These are phyloP conservation scores for Agrypnus murinus DNA, from an alignment of 2,888 invertebrate genomes.

Conservation along the genomic window DNA sequence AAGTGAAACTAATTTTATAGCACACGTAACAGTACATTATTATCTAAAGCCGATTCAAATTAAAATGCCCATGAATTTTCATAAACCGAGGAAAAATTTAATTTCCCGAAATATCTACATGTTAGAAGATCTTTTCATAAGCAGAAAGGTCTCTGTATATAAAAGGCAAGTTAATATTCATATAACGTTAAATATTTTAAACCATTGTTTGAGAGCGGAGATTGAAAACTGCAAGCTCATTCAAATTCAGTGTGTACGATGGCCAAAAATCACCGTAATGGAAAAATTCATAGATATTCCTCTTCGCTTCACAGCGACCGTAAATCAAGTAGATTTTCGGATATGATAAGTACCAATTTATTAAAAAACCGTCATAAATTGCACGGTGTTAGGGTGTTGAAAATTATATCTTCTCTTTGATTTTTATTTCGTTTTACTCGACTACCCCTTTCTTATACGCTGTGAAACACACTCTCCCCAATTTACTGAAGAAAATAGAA, in stretches of 20 bases:
- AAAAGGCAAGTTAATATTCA: constrained; percentile 37
- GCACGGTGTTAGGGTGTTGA: constrained; percentile 22
- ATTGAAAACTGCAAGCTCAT: constrained; percentile 62
- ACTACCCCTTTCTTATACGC: background rate
- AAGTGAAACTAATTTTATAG: too few species aligned
- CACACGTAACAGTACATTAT: too few species aligned
- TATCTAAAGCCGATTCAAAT: too few species aligned
- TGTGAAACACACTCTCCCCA: background rate
- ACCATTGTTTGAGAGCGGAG: constrained; percentile 56
- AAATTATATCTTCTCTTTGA: constrained; percentile 8
- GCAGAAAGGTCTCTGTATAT: constrained; percentile 1
- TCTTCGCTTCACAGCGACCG: constrained; percentile 50
- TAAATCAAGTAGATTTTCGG: constrained; percentile 54
- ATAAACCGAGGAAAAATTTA: background rate
- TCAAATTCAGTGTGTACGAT: constrained; percentile 59
- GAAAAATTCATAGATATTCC: constrained; percentile 60
- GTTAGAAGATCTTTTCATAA: constrained; percentile 20
- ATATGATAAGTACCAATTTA: constrained; percentile 48
- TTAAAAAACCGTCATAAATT: constrained; percentile 42
- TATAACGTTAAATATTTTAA: constrained; percentile 44
- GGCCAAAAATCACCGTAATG: constrained; percentile 60
- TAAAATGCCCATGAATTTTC: too few species aligned
- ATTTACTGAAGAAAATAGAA: background rate
- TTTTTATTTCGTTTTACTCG: constrained; percentile 3
- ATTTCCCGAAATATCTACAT: constrained; percentile 4